These are phyloP conservation scores for Copidosoma floridanum DNA, from an alignment of 1,140 invertebrate species.

Conservation along the genomic window DNA sequence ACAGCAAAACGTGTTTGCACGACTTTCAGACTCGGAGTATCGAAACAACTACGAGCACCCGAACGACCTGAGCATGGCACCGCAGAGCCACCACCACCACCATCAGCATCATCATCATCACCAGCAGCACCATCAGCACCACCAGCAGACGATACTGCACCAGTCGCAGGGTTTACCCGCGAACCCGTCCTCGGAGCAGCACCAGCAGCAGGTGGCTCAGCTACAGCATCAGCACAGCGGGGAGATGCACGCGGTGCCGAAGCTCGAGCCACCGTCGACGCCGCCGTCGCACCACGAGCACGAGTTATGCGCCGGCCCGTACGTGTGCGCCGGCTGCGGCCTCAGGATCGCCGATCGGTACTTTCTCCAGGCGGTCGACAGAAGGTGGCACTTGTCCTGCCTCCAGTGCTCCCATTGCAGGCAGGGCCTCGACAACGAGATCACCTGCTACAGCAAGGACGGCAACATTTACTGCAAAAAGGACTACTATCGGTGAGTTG, in stretches of 20 bases:
- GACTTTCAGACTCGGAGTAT: constrained; percentile 43
- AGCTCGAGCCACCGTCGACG: constrained; percentile 58
- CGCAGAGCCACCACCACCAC: constrained; percentile 42
- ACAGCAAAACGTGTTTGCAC: background rate
- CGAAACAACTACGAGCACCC: constrained; percentile 47
- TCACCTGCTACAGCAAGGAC: constrained; percentile 90
- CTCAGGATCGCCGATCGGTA: constrained; percentile 81
- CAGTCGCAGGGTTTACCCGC: constrained; percentile 45
- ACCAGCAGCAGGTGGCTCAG: constrained; percentile 39
- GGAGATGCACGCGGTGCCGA: constrained; percentile 54
- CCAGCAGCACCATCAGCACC: constrained; percentile 39
- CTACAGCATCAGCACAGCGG: constrained; percentile 40
- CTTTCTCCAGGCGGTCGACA: constrained; percentile 89
- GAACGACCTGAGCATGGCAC: constrained; percentile 46
- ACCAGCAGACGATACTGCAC: constrained; percentile 31
- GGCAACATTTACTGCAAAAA: constrained; percentile 96
- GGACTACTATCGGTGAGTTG: constrained; percentile 95
- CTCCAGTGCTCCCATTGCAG: constrained; percentile 90
- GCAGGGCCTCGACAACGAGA: constrained; percentile 83
- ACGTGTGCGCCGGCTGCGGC: constrained; percentile 83
- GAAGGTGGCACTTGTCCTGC: constrained; percentile 90
- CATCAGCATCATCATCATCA: constrained; percentile 41
- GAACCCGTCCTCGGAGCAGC: constrained; percentile 24
- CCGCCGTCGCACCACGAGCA: constrained; percentile 50
- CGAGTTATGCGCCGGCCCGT: constrained; percentile 42